Evolutionary conservation across 2,888 invertebrate species (phyloP).

Genomic region (Polydrusus cervinus): DNA sequence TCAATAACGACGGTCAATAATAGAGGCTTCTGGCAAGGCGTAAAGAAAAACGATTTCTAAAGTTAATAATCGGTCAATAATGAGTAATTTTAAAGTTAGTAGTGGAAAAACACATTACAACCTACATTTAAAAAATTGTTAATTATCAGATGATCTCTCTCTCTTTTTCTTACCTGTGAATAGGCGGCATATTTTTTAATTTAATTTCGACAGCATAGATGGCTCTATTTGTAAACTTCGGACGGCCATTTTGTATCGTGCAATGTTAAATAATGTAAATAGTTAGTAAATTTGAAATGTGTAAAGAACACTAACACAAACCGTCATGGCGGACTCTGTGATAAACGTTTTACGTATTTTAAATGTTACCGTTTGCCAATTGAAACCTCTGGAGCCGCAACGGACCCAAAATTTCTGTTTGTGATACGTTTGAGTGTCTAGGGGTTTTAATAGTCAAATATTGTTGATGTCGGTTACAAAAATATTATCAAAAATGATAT

Average conservation of each 20-base stretch:
- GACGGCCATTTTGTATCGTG: conserved; percentile 53
- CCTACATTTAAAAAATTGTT: no score
- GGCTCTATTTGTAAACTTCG: no score
- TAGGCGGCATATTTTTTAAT: no score
- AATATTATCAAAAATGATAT: not conserved
- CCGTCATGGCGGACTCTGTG: conserved; percentile 65
- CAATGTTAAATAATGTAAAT: conserved; percentile 64
- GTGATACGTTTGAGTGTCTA: conserved; percentile 20
- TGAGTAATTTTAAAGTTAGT: no score
- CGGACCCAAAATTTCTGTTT: not conserved
- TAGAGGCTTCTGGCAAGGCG: no score
- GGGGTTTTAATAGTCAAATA: conserved; percentile 26
- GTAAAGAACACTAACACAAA: conserved; percentile 64
- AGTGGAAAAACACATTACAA: no score
- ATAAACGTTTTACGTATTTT: conserved; percentile 66
- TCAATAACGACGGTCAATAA: no score
- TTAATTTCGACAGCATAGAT: no score
- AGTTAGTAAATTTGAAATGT: conserved; percentile 64
- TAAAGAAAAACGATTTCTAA: no score
- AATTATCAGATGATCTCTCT: no score
- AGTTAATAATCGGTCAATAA: no score
- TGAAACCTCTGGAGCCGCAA: conserved; percentile 6
- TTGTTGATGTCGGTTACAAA: conserved; percentile 18
- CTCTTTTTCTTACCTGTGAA: no score
- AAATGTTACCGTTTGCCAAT: conserved; percentile 56